Conservation (phyloP, 2,113 vertebrate genomes). For the Ancistrus triradiatus region DNA sequence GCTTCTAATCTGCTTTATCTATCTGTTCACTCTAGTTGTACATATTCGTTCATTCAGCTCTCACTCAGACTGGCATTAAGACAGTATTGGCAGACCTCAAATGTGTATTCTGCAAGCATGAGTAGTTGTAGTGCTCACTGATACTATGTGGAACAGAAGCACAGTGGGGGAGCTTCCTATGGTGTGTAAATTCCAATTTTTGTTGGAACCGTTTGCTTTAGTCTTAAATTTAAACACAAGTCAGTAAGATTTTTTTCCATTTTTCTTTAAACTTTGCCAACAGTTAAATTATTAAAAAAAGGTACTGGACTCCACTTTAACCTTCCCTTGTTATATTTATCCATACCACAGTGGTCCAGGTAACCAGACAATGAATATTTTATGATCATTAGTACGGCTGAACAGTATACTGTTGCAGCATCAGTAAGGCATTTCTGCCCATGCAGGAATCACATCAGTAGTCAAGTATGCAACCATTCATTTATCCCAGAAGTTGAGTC, state of each 20-base stretch:
- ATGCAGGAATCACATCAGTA: too few species aligned
- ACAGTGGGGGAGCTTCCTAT: too few species aligned
- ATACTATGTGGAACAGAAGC: constrained; percentile 18
- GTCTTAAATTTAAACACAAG: constrained; percentile 46
- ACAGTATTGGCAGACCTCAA: constrained; percentile 15
- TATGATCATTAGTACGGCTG: too few species aligned
- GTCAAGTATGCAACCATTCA: too few species aligned
- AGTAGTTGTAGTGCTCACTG: constrained; percentile 1
- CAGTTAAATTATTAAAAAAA: neutral
- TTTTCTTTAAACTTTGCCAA: neutral
- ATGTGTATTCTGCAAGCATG: constrained; percentile 19
- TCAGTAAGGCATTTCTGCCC: too few species aligned
- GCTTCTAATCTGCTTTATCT: constrained; percentile 16
- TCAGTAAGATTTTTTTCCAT: neutral
- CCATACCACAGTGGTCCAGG: neutral
- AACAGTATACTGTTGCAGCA: too few species aligned
- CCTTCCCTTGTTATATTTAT: neutral
- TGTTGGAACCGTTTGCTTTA: constrained; percentile 27
- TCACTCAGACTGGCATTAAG: constrained; percentile 35
- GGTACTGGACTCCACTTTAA: neutral
- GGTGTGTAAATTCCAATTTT: constrained; percentile 37
- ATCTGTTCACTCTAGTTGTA: constrained; percentile 24
- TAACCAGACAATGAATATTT: neutral
- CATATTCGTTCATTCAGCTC: constrained; percentile 16
- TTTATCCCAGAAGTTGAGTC: too few species aligned